phyloP scores from a whole-genome alignment of 1,140 invertebrate species.

The Musca vetustissima region DNA sequence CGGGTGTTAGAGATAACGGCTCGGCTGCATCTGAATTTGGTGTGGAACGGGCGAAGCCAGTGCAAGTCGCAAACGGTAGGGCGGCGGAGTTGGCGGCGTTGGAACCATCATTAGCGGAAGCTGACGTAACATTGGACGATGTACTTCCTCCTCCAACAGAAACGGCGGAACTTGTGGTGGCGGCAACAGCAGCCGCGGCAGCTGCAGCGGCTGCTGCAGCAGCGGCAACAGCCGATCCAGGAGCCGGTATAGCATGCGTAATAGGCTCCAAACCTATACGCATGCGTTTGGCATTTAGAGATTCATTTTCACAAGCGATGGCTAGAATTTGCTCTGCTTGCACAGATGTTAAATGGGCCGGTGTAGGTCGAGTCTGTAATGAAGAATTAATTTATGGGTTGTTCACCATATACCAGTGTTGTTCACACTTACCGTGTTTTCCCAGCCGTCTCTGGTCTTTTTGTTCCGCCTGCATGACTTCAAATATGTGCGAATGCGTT shows the following conservation, averaged over 20 bases:
- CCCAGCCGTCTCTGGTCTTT: conserved; percentile 76
- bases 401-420: not conserved
- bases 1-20: conserved; percentile 34
- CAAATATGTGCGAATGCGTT: conserved; percentile 92
- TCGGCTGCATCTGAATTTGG: conserved; percentile 52
- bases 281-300: conserved; percentile 95
- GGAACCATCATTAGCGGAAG: conserved; percentile 26
- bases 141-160: conserved; percentile 36
- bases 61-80: conserved; percentile 43
- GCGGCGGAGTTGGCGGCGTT: conserved; percentile 32
- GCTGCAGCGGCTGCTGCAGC: conserved; percentile 48
- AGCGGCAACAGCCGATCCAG: conserved; percentile 62
- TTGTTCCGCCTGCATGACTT: conserved; percentile 95
- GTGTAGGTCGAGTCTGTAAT: conserved; percentile 73
- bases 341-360: conserved; percentile 92
- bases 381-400: not conserved
- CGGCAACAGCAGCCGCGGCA: conserved; percentile 36
- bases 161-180: conserved; percentile 34
- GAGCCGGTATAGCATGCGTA: conserved; percentile 78
- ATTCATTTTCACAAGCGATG: conserved; percentile 94
- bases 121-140: conserved; percentile 28
- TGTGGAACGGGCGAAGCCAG: conserved; percentile 48
- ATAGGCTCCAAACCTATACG: conserved; percentile 91
- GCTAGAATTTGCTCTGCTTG: conserved; percentile 95
- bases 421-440: conserved; percentile 46